Evolutionary conservation across 2,797 vertebrate species (phyloP), one percentile per base, ranked within the genome.

Genomic region (Orientallactaga sibirica): DNA sequence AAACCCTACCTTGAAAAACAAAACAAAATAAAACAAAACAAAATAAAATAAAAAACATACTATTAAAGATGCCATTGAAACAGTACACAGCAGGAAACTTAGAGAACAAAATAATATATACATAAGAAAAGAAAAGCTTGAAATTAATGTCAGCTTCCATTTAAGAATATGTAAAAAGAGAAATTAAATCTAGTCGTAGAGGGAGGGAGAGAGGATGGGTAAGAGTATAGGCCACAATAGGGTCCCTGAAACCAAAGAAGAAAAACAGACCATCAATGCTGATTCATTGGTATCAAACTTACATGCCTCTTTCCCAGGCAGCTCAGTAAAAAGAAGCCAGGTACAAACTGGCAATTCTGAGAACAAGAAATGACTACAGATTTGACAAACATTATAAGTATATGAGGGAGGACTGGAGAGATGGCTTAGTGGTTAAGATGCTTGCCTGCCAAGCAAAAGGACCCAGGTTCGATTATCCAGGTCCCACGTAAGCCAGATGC

Each of bases 241-340:
- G 83, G 41, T n/a, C 27, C 19, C 80, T 79, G 58, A 81, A 24
- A 19, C 37, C 86, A 3, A 83, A 33, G 79, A 73, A 64, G 33
- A 37, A 87, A 80, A 95, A 68, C 1, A 92, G 74, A 88, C 71
- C n/a, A 86, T 77, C 64, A 27, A 66, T 27, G 16, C 22, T 58
- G 41, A 75, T 75, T 52, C 79, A 33, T 1, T 66, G 19, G 62
- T 10, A 84, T 71, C n/a, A 71, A 91, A 91, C 1, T 8, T 22
- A 75, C 24, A 29, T 1, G 10, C 19, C 37, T 52, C 58, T 58
- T 58, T 9, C 7, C 19, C 7, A 74, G 33, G 85, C 0, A 3
- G 3, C n/a, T 48, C 19, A 90, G 27, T 7, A 71, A 79, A 90
- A 71, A 86, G 80, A 48, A 48, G 43, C 8, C 43, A 73, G 71